Evolutionary conservation across 2,113 vertebrate genomes (phyloP).

Genomic region (Synodontis membranacea): DNA sequence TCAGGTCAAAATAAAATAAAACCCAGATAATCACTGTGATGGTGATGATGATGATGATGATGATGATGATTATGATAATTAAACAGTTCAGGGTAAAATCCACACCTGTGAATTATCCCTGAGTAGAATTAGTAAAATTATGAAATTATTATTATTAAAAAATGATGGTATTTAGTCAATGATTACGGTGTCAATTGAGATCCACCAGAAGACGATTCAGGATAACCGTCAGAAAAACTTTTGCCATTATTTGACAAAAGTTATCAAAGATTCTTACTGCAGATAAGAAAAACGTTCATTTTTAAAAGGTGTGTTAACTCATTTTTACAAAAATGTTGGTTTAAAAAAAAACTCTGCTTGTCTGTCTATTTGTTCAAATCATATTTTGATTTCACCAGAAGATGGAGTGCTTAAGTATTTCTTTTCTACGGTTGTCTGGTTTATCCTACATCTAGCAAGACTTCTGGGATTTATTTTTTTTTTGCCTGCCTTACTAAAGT

Average conservation of each 20-base stretch:
- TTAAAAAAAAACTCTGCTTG: no score
- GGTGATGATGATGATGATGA: not conserved
- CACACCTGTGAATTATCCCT: not conserved
- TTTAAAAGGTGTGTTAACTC: not conserved
- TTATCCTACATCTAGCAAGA: no score
- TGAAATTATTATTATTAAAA: not conserved
- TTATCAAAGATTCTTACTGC: no score
- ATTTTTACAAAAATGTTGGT: not conserved
- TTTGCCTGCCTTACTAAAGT: no score
- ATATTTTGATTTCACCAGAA: no score
- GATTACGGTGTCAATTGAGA: not conserved
- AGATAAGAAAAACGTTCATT: not conserved
- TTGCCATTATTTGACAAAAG: not conserved
- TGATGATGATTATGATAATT: not conserved
- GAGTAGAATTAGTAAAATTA: not conserved
- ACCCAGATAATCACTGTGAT: not conserved
- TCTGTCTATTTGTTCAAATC: no score
- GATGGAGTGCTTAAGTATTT: no score
- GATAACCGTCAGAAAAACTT: not conserved
- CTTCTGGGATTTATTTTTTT: no score
- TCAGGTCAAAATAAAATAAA: not conserved
- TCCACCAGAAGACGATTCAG: not conserved
- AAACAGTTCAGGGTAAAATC: not conserved
- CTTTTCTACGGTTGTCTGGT: no score
- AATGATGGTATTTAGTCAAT: not conserved